Evolutionary conservation across 2,113 vertebrate species (phyloP), one percentile per base, ranked within the genome.

Genomic region (Macaca nemestrina): DNA sequence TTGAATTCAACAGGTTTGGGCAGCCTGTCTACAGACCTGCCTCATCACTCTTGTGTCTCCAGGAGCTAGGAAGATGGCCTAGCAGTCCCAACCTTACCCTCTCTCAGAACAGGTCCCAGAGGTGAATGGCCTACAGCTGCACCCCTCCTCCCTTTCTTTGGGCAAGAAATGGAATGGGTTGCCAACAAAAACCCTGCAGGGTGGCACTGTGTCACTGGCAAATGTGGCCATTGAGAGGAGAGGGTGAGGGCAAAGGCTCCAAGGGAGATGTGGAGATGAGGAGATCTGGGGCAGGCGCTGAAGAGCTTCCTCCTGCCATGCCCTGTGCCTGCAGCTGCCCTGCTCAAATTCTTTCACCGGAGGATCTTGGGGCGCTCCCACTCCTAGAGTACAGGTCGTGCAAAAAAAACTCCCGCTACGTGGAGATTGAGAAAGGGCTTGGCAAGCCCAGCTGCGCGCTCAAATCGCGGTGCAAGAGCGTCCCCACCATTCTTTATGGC

Each of bases 1-100:
- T 64, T 92, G 82, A 89, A 93, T 76, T 96, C 93, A 90, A 87
- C 90, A 96, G 83, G 75, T 92, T 35, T 93, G 30, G 43, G 55
- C 82, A 96, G 40, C n/a, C 75, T 76, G 38, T 94, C 79, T 95
- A 30, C 48, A 91, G 38, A 78, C 43, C 32, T 64, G 35, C 57
- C 45, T 35, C 32, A 43, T 82, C 59, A 72, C 8, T 50, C 20
- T 55, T 35, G 18, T 23, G 14, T 12, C 27, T 23, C 3, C 72
- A 80, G 38, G 40, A 93, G 17, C 30, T 38, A 38, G 35, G 18
- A 55, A 88, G 38, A 52, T 70, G 4, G 30, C 61, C n/a, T 67
- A 32, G 61, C 11, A 40, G 20, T 22, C 35, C 48, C 50, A 73
- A 30, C 40, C 72, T 12, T 27, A 32, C 18, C 22, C 50, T 2